Base-by-base conservation (phyloP, 2,113 vertebrate species). In the Nothoprocta perdicaria region DNA sequence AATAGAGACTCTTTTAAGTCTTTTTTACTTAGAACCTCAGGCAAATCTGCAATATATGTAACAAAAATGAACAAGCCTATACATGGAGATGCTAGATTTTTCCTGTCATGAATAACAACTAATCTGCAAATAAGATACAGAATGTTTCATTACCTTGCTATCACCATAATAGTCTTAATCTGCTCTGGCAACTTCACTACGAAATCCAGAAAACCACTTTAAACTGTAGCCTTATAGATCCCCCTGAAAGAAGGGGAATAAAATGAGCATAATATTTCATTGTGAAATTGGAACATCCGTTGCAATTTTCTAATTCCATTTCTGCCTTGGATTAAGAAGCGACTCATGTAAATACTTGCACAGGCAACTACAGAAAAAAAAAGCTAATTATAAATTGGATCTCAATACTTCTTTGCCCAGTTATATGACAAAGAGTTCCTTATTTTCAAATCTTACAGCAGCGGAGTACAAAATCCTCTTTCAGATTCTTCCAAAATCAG, bases 61-160 rank as follows among this genome's bases (percentile, higher is more conserved):
- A 26, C 8, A 60, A 80, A 96, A 94, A 67, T 73, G n/a, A 95
- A 63, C 55, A 89, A 80, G 86, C 94, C 53, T 61, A 84, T 67
- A 95, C 77, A 85, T 89, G n/a, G 67, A 80, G 86, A 95, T 87
- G 41, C 79, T 41, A 45, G 93, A 89, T 85, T 6, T 73, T 19
- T 84, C 78, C 84, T 57, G 67, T 43, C 31, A 93, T 91, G 55
- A 78, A 41, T 86, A 95, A 87, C 57, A 93, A 84, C 89, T 93
- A 48, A 83, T 92, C 46, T 96, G 52, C 93, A 95, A 96, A 87
- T 84, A 88, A 93, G 77, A 94, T 95, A 86, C 12, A 41, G 48
- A 91, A 53, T 91, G 95, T 89, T 84, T 96, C 45, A 91, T 85
- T 94, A 88, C 19, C 52, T 10, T 65, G 71, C 21, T 84, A 22